A percentile compares a stretch with the other conserved stretches of the same genome.
Conservation (phyloP, 2,113 vertebrate species). For the Zingel zingel region DNA sequence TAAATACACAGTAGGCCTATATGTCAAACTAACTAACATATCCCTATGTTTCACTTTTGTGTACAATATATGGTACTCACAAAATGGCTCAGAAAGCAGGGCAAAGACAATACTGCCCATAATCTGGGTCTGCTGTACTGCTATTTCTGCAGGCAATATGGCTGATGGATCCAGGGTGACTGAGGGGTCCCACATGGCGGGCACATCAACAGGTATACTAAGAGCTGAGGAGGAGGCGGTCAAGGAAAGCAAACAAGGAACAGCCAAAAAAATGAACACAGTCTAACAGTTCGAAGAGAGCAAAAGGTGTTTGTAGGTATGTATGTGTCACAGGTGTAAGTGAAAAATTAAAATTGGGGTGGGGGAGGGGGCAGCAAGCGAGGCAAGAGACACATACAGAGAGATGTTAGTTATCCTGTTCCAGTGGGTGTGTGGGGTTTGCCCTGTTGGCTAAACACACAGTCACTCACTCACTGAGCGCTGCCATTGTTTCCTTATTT, state of each 20-base stretch:
- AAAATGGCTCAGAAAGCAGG: slow-evolving; percentile 73
- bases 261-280: neutral
- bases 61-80: slow-evolving; percentile 60
- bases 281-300: neutral
- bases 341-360: neutral
- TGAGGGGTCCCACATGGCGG: slow-evolving; percentile 55
- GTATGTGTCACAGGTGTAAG: neutral
- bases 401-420: slow-evolving; percentile 56
- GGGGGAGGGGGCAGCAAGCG: too few relatives aligned
- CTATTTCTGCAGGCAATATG: slow-evolving; percentile 54
- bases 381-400: neutral
- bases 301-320: neutral
- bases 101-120: slow-evolving; percentile 74
- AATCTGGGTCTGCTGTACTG: slow-evolving; percentile 69
- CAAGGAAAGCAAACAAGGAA: slow-evolving; percentile 48
- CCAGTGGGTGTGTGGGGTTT: slow-evolving; percentile 61
- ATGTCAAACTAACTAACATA: neutral
- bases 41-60: neutral
- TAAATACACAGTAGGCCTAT: neutral
- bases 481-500: slow-evolving; percentile 84
- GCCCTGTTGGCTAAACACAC: slow-evolving; percentile 83
- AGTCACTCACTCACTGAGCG: slow-evolving; percentile 66
- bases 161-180: slow-evolving; percentile 44
- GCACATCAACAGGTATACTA: slow-evolving; percentile 59
- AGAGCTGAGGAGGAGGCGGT: slow-evolving; percentile 65